Conservation (phyloP, 2,797 vertebrate genomes). For the Trichosurus vulpecula region DNA sequence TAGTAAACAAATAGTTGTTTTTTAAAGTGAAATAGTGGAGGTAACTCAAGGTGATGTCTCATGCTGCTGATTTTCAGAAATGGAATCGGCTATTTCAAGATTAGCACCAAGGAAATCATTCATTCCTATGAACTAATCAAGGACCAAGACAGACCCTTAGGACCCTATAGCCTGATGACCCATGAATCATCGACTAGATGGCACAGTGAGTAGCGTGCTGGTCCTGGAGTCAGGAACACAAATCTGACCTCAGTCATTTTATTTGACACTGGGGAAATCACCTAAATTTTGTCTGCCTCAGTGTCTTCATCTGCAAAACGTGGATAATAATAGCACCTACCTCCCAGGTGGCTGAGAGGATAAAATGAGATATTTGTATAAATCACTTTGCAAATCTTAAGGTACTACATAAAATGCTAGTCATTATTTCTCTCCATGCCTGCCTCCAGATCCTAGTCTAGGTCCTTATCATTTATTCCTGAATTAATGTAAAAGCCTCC, state of each 20-base stretch:
- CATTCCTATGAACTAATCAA: not conserved
- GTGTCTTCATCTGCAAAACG: not conserved
- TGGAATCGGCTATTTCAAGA: not conserved
- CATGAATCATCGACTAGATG: not conserved
- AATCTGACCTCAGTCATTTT: not conserved
- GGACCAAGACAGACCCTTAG: not conserved
- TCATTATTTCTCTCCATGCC: not conserved
- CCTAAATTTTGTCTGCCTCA: not conserved
- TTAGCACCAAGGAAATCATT: not conserved
- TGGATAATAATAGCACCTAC: not conserved
- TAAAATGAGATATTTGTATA: not conserved
- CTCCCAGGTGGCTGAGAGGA: not conserved
- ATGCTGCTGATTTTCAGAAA: not conserved
- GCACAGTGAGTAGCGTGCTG: not conserved
- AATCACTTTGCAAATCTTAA: not conserved
- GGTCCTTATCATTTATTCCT: not conserved
- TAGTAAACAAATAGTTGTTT: not conserved
- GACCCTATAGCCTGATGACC: not conserved
- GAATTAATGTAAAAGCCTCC: not conserved
- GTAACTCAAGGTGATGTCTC: not conserved
- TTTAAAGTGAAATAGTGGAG: not conserved
- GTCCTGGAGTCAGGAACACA: not conserved
- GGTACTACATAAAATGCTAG: not conserved
- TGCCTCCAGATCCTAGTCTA: not conserved
- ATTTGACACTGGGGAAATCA: not conserved